These are phyloP conservation scores for Hylomyscus alleni DNA, from an alignment of 2,797 vertebrate species.

Conservation along the genomic window DNA sequence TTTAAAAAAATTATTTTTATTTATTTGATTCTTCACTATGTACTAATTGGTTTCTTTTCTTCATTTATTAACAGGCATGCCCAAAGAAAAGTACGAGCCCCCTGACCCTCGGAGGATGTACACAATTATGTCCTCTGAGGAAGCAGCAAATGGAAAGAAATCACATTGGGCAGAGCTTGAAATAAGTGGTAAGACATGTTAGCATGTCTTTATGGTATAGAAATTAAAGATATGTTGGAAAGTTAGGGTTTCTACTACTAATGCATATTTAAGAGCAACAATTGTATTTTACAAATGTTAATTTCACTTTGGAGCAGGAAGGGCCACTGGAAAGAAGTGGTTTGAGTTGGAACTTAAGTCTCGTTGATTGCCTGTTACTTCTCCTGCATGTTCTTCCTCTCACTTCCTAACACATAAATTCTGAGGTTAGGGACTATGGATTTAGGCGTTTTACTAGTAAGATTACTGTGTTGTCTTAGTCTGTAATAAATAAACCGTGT, in stretches of 20 bases:
- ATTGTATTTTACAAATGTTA: background rate
- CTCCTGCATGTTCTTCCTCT: background rate
- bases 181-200: conserved; percentile 95
- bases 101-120: conserved; percentile 99
- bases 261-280: conserved; percentile 3
- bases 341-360: conserved; percentile 68
- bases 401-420: background rate
- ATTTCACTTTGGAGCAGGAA: conserved; percentile 60
- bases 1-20: conserved; percentile 52
- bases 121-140: conserved; percentile 99
- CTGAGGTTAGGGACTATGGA: background rate
- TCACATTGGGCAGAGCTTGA: conserved; percentile 99
- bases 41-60: conserved; percentile 71
- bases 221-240: conserved; percentile 54
- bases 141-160: conserved; percentile 98
- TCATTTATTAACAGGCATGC: conserved; percentile 95
- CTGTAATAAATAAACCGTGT: background rate
- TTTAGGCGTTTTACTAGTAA: background rate
- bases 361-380: conserved; percentile 9
- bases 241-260: conserved; percentile 53
- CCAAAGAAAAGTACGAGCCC: conserved; percentile 99
- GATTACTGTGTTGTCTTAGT: conserved; percentile 9
- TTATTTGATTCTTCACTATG: conserved; percentile 51
- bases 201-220: conserved; percentile 51
- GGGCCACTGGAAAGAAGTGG: conserved; percentile 12